Percentiles rank a stretch among this genome's conserved stretches.
These are phyloP conservation scores for Nymphalis polychloros DNA, from an alignment of 2,888 invertebrate species.

Conservation along the genomic window DNA sequence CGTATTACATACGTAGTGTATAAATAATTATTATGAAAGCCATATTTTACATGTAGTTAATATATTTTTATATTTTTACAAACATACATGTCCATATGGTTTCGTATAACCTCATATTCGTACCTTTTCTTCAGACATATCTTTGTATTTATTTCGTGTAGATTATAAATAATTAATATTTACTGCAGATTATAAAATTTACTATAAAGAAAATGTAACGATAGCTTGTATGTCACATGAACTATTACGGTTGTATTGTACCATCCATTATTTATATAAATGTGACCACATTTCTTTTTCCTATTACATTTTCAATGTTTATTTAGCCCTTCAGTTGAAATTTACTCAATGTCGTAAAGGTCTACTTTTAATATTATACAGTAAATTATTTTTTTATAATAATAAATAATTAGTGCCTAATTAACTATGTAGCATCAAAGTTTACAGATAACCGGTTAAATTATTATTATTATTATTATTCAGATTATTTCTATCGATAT, in stretches of 20 bases:
- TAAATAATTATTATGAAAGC: slow-evolving; percentile 51
- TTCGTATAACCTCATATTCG: slow-evolving; percentile 46
- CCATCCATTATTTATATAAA: slow-evolving; percentile 51
- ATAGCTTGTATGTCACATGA: slow-evolving; percentile 1
- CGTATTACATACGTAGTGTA: slow-evolving; percentile 49
- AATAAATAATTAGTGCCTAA: background rate
- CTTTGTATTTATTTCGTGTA: slow-evolving; percentile 38
- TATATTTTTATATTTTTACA: slow-evolving; percentile 75
- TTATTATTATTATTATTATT: background rate
- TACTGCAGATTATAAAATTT: slow-evolving; percentile 26
- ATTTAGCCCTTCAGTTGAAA: slow-evolving; percentile 14
- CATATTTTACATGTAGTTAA: slow-evolving; percentile 67
- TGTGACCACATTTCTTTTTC: slow-evolving; percentile 16
- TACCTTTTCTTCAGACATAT: slow-evolving; percentile 52
- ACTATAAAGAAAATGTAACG: slow-evolving; percentile 20
- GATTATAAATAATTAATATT: slow-evolving; percentile 25
- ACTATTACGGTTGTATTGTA: slow-evolving; percentile 54
- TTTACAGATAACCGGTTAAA: background rate
- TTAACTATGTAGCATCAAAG: background rate
- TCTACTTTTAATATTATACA: background rate
- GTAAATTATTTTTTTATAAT: slow-evolving; percentile 5
- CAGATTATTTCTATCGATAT: background rate
- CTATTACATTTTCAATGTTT: slow-evolving; percentile 14
- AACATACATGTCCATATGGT: slow-evolving; percentile 52
- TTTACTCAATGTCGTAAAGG: background rate